Percentiles rank a stretch among this genome's conserved stretches.
Evolutionary conservation across 1,140 invertebrate genomes (phyloP).

Genomic region (Acromyrmex echinatior): DNA sequence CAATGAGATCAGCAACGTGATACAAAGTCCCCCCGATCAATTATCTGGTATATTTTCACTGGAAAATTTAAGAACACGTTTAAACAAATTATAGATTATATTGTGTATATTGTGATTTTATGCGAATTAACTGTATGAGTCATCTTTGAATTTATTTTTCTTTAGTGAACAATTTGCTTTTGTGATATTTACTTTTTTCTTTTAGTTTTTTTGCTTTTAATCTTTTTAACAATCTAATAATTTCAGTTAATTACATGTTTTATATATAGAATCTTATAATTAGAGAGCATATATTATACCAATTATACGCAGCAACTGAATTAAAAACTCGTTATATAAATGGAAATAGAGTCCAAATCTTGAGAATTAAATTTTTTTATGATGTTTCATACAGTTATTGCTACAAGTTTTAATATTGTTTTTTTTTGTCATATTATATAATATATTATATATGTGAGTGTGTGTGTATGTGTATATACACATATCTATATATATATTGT

Average conservation of each 20-base stretch:
- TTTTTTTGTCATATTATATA: neutral
- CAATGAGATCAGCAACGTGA: constrained; percentile 87
- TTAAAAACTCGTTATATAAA: neutral
- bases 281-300: too few species aligned
- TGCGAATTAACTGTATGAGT: neutral
- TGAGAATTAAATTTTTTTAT: constrained; percentile 17
- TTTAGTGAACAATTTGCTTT: neutral
- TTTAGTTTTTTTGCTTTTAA: neutral
- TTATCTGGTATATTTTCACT: constrained; percentile 45
- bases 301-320: neutral
- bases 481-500: neutral
- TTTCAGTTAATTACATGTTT: too few species aligned
- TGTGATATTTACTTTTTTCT: neutral
- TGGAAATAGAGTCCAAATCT: neutral
- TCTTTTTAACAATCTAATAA: neutral
- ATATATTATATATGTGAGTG: too few species aligned
- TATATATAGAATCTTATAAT: too few species aligned
- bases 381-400: neutral
- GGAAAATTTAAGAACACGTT: neutral
- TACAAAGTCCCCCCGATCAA: constrained; percentile 80
- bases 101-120: neutral
- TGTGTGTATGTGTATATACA: too few species aligned
- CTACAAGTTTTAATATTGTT: neutral
- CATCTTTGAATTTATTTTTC: neutral
- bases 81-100: neutral